Evolutionary conservation across 2,113 vertebrate species (phyloP).

Genomic region (Noturus placidus): DNA sequence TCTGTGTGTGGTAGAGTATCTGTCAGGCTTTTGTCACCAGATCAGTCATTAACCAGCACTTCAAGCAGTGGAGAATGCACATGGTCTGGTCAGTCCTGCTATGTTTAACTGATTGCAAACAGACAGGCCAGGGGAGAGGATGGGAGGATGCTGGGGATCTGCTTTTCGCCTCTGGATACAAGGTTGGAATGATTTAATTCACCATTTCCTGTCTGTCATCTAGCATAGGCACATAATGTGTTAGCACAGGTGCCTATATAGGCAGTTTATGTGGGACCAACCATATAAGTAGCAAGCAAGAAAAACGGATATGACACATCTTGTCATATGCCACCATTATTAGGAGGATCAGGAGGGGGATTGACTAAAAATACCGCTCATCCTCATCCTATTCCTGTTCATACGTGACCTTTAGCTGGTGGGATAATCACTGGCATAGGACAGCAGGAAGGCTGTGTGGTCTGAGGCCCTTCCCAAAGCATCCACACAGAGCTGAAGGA

Average conservation of each 20-base stretch:
- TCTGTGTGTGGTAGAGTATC: slow-evolving; percentile 60
- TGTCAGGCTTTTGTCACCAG: slow-evolving; percentile 69
- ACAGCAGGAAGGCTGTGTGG: slow-evolving; percentile 55
- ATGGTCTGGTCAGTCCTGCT: slow-evolving; percentile 56
- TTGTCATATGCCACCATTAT: neutral
- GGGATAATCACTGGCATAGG: slow-evolving; percentile 46
- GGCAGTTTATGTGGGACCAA: neutral
- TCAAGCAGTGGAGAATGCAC: slow-evolving; percentile 63
- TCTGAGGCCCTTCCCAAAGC: slow-evolving; percentile 49
- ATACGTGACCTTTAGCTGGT: slow-evolving; percentile 46
- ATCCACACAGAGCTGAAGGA: slow-evolving; percentile 44
- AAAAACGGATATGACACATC: slow-evolving; percentile 23
- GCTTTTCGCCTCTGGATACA: slow-evolving; percentile 5
- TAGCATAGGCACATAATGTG: neutral
- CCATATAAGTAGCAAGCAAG: neutral
- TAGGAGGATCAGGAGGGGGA: slow-evolving; percentile 25
- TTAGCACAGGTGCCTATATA: neutral
- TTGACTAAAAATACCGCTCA: slow-evolving; percentile 46
- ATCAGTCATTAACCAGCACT: slow-evolving; percentile 77
- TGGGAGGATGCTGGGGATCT: slow-evolving; percentile 40
- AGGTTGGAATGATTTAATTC: slow-evolving; percentile 34
- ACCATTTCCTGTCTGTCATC: slow-evolving; percentile 40
- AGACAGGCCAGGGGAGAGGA: slow-evolving; percentile 53
- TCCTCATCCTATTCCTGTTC: slow-evolving; percentile 52
- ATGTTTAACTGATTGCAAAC: slow-evolving; percentile 73